These are phyloP conservation scores for Drosophila pachea DNA, from an alignment of 1,140 invertebrate genomes.

Conservation along the genomic window DNA sequence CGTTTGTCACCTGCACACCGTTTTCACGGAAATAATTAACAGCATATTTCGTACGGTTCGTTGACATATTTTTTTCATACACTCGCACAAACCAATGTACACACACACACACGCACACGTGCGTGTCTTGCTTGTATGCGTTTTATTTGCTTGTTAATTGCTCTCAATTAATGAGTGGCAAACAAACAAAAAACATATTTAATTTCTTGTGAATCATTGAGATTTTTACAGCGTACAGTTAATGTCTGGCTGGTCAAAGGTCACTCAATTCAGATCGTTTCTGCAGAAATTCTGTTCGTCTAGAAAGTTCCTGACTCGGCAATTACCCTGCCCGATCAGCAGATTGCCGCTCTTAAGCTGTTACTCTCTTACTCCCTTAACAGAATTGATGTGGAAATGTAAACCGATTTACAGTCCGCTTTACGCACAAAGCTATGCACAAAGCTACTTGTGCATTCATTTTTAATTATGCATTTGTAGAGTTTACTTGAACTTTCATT, in stretches of 20 bases:
- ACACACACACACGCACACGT: background rate
- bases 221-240: background rate
- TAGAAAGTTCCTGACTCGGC: background rate
- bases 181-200: conserved; percentile 2
- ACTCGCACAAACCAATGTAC: background rate
- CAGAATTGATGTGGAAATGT: too few species aligned
- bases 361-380: too few species aligned
- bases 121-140: conserved; percentile 10
- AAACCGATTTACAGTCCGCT: too few species aligned
- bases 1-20: conserved; percentile 28
- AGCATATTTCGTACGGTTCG: conserved; percentile 30
- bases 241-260: background rate
- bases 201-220: conserved; percentile 7
- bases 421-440: too few species aligned
- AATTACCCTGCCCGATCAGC: too few species aligned
- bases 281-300: background rate
- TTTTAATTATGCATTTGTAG: too few species aligned
- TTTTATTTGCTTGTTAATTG: conserved; percentile 29
- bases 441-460: too few species aligned
- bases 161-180: conserved; percentile 16
- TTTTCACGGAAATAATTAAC: conserved; percentile 40
- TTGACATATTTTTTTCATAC: conserved; percentile 26
- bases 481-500: background rate
- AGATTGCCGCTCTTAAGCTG: too few species aligned
- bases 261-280: background rate